These are phyloP conservation scores for Leptestheria dahalacensis DNA, from an alignment of 1,140 invertebrate genomes.

Conservation along the genomic window DNA sequence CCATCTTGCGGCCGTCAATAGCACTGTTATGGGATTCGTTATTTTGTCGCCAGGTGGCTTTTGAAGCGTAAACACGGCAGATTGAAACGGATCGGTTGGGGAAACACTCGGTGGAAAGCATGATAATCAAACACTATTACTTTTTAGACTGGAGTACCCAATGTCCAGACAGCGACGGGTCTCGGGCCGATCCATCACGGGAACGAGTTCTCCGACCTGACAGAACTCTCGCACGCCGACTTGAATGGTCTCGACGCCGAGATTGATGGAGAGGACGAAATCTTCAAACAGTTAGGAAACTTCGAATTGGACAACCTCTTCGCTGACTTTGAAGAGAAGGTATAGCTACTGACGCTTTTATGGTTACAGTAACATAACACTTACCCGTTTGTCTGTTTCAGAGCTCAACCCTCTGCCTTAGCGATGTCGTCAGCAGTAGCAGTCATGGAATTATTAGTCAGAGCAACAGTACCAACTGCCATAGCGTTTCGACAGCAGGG, in stretches of 20 bases:
- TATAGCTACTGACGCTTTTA: constrained; percentile 8
- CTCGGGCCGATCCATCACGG: constrained; percentile 12
- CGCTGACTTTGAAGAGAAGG: constrained; percentile 30
- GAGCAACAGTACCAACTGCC: constrained; percentile 1
- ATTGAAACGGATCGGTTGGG: constrained; percentile 8
- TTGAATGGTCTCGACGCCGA: constrained; percentile 43
- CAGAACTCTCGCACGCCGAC: constrained; percentile 49
- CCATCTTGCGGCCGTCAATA: neutral
- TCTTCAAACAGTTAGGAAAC: constrained; percentile 49
- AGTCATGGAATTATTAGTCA: neutral
- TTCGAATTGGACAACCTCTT: constrained; percentile 38
- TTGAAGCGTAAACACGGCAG: neutral
- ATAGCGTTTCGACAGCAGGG: neutral
- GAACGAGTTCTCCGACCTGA: constrained; percentile 23
- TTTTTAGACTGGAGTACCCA: constrained; percentile 12
- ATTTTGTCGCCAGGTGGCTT: neutral
- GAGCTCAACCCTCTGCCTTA: neutral
- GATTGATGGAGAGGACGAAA: constrained; percentile 46
- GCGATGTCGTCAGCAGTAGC: constrained; percentile 7
- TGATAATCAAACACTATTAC: constrained; percentile 7
- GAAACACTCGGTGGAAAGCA: constrained; percentile 10
- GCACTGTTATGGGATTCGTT: neutral
- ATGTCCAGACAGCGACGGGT: constrained; percentile 13
- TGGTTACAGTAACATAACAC: neutral
- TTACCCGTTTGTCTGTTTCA: neutral